These are phyloP conservation scores for Pomatorhinus ruficollis DNA, from an alignment of 2,113 vertebrate species.

Conservation along the genomic window DNA sequence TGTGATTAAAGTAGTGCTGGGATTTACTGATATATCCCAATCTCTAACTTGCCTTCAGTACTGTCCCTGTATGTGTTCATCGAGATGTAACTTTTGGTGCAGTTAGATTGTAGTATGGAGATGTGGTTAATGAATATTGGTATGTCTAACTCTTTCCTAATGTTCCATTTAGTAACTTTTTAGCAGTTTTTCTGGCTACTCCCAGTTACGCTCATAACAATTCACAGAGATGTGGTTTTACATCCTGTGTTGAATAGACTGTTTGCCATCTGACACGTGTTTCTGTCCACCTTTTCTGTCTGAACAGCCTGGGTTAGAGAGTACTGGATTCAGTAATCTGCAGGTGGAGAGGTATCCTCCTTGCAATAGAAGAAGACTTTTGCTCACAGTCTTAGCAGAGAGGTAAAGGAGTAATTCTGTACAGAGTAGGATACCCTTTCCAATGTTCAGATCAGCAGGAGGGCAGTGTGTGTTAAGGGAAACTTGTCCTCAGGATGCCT, in stretches of 20 bases:
- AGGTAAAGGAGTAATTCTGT: background rate
- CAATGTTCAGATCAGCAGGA: background rate
- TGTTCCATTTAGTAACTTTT: background rate
- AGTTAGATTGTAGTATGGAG: background rate
- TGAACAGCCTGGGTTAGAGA: background rate
- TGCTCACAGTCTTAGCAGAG: background rate
- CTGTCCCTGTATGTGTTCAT: fast-evolving
- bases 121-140: background rate
- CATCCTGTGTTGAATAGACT: background rate
- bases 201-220: background rate
- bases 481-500: background rate
- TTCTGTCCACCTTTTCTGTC: background rate
- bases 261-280: fast-evolving
- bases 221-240: background rate
- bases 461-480: background rate
- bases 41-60: background rate
- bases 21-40: background rate
- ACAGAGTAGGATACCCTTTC: background rate
- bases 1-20: background rate
- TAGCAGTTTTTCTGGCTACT: background rate
- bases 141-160: background rate
- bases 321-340: background rate
- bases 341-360: background rate
- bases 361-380: background rate
- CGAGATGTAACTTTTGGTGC: background rate